Evolutionary conservation across 2,888 invertebrate species (phyloP), one percentile per base, ranked within the genome.

Genomic region (Thecophora atra): DNA sequence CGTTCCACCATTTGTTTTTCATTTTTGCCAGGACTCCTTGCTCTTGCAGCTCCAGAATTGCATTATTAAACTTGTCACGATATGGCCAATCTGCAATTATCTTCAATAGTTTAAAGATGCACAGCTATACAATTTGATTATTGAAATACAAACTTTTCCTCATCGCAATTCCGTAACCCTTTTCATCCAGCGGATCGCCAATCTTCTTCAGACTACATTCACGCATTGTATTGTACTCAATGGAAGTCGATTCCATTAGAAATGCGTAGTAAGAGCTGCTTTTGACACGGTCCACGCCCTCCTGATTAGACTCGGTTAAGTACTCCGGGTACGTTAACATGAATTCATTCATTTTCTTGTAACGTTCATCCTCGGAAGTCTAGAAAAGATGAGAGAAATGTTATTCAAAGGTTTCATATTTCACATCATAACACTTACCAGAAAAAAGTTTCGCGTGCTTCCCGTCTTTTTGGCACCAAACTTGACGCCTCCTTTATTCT

Each of bases 1-100:
- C 92, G 80, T 93, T 93, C 97, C 97, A 97, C 97, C 97, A 97
- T 84, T 91, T 92, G 76, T 91, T 90, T 86, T 95, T 94, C 87
- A 97, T 88, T 78, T 89, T 89, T 19, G 91, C 91, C 74, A 97
- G 88, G 73, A 89, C 89, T 47, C 96, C 96, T 60, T 90, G 89
- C 87, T 97, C 97, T 87, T 96, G 96, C 64, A 97, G 88, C 81
- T 91, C 91, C 74, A 97, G 88, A 75, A 97, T 90, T 58, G 94
- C 94, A 78, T 92, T 90, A 81, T 93, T 95, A 72, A 97, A 88
- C 71, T 90, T 89, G 80, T 93, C 92, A 51, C 94, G 89, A 85
- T 92, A 94, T 3, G 83, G 81, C 81, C 83, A 86, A 77, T 86
- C 87, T 87, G 21, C 0, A 75, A 74, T 52, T 24, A 26, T 19